Conservation (phyloP, 2,888 invertebrate species). For the Ectemnius cavifrons region DNA sequence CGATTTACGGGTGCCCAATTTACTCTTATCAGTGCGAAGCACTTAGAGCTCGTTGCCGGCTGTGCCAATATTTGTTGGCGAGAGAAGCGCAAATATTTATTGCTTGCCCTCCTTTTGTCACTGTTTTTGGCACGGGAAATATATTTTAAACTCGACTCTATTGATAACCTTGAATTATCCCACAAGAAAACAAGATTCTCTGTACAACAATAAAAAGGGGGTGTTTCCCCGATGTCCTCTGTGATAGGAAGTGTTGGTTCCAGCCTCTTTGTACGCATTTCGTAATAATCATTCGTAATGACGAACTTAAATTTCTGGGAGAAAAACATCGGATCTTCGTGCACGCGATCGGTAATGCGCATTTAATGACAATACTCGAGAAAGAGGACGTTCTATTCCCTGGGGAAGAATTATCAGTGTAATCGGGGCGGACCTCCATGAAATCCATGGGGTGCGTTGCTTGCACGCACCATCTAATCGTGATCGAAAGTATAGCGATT, state of each 20-base stretch:
- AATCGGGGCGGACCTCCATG: conserved; percentile 14
- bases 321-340: too few relatives aligned
- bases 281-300: too few relatives aligned
- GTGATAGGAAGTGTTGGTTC: too few relatives aligned
- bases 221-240: too few relatives aligned
- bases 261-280: too few relatives aligned
- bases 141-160: not conserved
- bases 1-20: conserved; percentile 6
- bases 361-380: conserved; percentile 39
- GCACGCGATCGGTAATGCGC: conserved; percentile 38
- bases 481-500: conserved; percentile 15
- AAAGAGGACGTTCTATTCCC: conserved; percentile 29
- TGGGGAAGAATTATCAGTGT: conserved; percentile 37
- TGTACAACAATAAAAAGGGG: too few relatives aligned
- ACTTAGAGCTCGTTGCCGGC: not conserved
- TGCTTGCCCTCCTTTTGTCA: not conserved
- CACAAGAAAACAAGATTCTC: too few relatives aligned
- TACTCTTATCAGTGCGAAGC: conserved; percentile 1
- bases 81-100: conserved; percentile 5
- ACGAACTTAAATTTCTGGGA: too few relatives aligned
- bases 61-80: conserved; percentile 2
- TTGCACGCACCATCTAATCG: conserved; percentile 39
- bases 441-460: conserved; percentile 40
- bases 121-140: not conserved
- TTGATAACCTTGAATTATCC: too few relatives aligned